Evolutionary conservation across 1,140 invertebrate species (phyloP).

Genomic region (Neodiprion fabricii): DNA sequence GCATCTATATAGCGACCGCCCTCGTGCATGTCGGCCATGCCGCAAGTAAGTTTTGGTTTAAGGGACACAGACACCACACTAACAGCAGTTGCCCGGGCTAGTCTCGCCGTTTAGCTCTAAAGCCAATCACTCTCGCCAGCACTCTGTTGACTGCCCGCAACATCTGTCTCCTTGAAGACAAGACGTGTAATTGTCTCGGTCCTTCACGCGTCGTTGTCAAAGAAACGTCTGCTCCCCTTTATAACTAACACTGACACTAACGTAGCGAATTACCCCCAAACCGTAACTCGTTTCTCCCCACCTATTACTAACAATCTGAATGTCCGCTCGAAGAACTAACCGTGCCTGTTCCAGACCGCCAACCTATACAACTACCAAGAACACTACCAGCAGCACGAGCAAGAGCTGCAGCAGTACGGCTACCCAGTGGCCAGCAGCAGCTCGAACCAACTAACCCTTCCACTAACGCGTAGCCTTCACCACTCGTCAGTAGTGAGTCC

Average conservation of each 20-base stretch:
- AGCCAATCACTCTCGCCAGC: too few species aligned
- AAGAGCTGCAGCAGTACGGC: constrained; percentile 58
- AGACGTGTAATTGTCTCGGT: not conserved
- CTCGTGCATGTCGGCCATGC: constrained; percentile 43
- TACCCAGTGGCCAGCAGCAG: constrained; percentile 57
- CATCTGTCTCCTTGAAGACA: not conserved
- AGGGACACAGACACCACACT: not conserved
- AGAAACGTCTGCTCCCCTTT: too few species aligned
- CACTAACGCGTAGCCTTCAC: constrained; percentile 53
- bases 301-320: constrained; percentile 20
- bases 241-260: too few species aligned
- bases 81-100: not conserved
- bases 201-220: too few species aligned
- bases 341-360: constrained; percentile 56
- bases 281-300: too few species aligned
- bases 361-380: constrained; percentile 59
- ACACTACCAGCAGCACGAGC: constrained; percentile 55
- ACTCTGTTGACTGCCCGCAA: too few species aligned
- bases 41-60: constrained; percentile 44
- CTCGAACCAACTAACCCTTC: constrained; percentile 58
- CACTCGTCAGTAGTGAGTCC: constrained; percentile 48
- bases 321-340: constrained; percentile 41
- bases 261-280: too few species aligned
- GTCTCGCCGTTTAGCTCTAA: too few species aligned
- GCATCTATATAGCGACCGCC: constrained; percentile 43